Conservation (phyloP, 1,140 invertebrate genomes). For the Carcinoscorpius rotundicauda region DNA sequence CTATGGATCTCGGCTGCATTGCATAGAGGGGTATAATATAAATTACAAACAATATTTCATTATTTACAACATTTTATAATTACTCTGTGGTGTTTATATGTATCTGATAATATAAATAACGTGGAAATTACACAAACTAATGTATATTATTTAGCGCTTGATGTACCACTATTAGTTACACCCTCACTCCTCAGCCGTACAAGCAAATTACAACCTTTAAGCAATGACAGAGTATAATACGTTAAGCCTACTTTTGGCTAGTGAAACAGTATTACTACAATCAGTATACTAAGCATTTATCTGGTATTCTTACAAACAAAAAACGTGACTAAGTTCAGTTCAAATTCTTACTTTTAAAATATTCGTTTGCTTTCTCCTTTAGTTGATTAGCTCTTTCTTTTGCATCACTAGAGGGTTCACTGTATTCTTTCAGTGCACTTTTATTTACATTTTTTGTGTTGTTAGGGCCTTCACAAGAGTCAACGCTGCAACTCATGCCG, state of each 20-base stretch:
- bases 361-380: slow-evolving; percentile 71
- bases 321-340: too few relatives aligned
- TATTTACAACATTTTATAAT: too few relatives aligned
- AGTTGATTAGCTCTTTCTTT: slow-evolving; percentile 50
- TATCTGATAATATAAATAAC: too few relatives aligned
- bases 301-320: not conserved
- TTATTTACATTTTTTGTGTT: too few relatives aligned
- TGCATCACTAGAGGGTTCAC: slow-evolving; percentile 25
- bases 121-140: too few relatives aligned
- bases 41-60: too few relatives aligned
- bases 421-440: too few relatives aligned
- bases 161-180: slow-evolving; percentile 4
- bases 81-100: too few relatives aligned
- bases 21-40: too few relatives aligned
- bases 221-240: not conserved
- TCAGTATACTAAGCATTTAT: slow-evolving; percentile 5
- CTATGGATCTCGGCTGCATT: too few relatives aligned
- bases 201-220: not conserved
- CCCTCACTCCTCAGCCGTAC: not conserved
- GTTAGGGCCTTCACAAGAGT: too few relatives aligned
- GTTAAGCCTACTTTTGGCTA: not conserved
- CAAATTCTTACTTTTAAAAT: slow-evolving; percentile 61
- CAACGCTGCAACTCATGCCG: too few relatives aligned
- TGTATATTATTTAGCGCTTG: not conserved
- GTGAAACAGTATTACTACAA: not conserved